Conservation (phyloP, 2,888 invertebrate genomes). For the Acanthosepion lycidas region DNA sequence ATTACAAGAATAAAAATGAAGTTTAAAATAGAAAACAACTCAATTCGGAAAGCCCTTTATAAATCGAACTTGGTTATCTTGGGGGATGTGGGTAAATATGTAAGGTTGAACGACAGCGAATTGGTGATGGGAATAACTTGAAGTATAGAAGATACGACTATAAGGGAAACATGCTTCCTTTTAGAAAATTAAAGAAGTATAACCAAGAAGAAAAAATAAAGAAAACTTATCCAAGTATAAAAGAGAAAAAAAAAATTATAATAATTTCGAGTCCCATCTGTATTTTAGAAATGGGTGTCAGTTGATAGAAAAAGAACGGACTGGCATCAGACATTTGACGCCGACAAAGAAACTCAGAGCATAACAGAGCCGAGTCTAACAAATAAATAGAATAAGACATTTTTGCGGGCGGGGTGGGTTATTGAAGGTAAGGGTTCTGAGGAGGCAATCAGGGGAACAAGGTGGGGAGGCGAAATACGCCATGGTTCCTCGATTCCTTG, state of each 20-base stretch:
- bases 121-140: not conserved
- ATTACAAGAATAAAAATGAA: not conserved
- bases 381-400: not conserved
- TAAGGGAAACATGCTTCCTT: not conserved
- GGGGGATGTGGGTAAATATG: not conserved
- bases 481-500: not conserved
- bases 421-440: not conserved
- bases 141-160: not conserved
- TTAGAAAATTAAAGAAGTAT: not conserved
- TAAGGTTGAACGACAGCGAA: not conserved
- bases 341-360: slow-evolving; percentile 12
- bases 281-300: slow-evolving; percentile 21
- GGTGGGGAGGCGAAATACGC: not conserved
- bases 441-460: not conserved
- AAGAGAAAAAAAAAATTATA: slow-evolving; percentile 15
- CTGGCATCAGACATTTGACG: slow-evolving; percentile 33
- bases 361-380: not conserved
- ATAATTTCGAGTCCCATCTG: not conserved
- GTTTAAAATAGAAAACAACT: not conserved
- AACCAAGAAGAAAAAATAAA: not conserved
- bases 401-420: not conserved
- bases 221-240: not conserved
- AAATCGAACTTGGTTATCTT: not conserved
- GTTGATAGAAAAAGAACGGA: slow-evolving; percentile 33
- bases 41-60: not conserved